A percentile compares a stretch with the other conserved stretches of the same genome.
These are phyloP conservation scores for Drosophila mimetica DNA, from an alignment of 2,888 invertebrate genomes.

Conservation along the genomic window DNA sequence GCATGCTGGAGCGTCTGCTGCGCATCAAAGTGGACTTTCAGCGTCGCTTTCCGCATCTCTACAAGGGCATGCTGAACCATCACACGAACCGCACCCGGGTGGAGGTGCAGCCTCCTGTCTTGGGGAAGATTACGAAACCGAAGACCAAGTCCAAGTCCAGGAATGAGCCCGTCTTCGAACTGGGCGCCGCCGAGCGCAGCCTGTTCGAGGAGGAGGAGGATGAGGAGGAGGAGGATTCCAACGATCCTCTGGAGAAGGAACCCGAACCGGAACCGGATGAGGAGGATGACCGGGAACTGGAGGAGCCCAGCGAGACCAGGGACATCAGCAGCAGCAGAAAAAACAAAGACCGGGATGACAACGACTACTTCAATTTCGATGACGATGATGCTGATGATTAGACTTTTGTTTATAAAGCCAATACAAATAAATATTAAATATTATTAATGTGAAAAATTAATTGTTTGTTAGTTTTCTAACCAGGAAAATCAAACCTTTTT, in stretches of 20 bases:
- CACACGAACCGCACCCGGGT: conserved; percentile 64
- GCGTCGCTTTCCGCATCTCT: conserved; percentile 72
- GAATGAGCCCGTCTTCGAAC: conserved; percentile 56
- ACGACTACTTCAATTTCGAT: conserved; percentile 71
- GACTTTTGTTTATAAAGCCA: conserved; percentile 31
- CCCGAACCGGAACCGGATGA: neutral
- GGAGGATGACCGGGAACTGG: neutral
- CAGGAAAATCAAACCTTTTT: no score
- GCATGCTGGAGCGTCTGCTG: conserved; percentile 72
- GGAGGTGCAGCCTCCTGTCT: conserved; percentile 68
- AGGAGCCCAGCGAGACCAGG: conserved; percentile 6
- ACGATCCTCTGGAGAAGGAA: conserved; percentile 4
- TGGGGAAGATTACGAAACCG: conserved; percentile 36
- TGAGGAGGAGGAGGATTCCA: conserved; percentile 17
- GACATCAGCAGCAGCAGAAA: neutral
- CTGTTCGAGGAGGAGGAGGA: conserved; percentile 44
- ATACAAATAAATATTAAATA: conserved; percentile 21
- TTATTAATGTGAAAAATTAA: neutral
- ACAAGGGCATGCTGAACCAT: conserved; percentile 70
- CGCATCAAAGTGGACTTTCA: conserved; percentile 72
- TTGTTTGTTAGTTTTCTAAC: no score
- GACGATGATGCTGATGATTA: conserved; percentile 60
- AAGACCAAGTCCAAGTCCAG: neutral
- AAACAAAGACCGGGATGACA: conserved; percentile 32
- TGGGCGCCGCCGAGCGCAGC: conserved; percentile 76